Conservation (phyloP, 2,888 invertebrate species). For the Mesorhabditis sp. region DNA sequence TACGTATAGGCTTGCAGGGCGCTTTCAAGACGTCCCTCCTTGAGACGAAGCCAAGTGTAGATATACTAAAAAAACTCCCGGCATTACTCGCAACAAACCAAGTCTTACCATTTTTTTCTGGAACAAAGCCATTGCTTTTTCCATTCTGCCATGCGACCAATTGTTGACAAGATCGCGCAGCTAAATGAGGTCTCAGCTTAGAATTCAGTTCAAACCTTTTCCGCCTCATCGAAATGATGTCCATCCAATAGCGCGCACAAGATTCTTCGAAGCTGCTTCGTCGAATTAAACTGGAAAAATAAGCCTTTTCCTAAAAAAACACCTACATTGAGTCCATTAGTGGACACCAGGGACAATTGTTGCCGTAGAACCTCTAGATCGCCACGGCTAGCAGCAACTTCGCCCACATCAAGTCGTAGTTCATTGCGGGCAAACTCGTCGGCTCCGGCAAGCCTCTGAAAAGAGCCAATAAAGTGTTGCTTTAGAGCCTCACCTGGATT, state of each 20-base stretch:
- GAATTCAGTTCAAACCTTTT: not conserved
- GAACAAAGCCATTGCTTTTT: no score
- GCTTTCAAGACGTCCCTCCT: not conserved
- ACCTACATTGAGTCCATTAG: not conserved
- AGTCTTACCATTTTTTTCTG: no score
- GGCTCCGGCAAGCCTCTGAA: not conserved
- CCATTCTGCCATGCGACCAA: no score
- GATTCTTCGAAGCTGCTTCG: not conserved
- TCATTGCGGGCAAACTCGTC: not conserved
- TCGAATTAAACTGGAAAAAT: not conserved
- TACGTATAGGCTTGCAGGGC: not conserved
- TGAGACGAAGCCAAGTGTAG: not conserved
- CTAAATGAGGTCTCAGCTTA: no score
- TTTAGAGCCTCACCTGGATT: not conserved
- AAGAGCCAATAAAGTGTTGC: not conserved
- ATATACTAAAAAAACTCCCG: not conserved
- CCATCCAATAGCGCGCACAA: not conserved
- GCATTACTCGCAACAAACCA: no score
- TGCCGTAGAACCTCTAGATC: not conserved
- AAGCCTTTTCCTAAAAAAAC: not conserved
- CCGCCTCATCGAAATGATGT: not conserved
- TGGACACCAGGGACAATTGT: not conserved
- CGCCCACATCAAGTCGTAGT: not conserved
- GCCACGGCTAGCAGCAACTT: not conserved
- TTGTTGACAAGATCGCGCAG: no score